A percentile compares a stretch with the other conserved stretches of the same genome.
These are phyloP conservation scores for Chromis chromis DNA, from an alignment of 2,797 vertebrate genomes.

Conservation along the genomic window DNA sequence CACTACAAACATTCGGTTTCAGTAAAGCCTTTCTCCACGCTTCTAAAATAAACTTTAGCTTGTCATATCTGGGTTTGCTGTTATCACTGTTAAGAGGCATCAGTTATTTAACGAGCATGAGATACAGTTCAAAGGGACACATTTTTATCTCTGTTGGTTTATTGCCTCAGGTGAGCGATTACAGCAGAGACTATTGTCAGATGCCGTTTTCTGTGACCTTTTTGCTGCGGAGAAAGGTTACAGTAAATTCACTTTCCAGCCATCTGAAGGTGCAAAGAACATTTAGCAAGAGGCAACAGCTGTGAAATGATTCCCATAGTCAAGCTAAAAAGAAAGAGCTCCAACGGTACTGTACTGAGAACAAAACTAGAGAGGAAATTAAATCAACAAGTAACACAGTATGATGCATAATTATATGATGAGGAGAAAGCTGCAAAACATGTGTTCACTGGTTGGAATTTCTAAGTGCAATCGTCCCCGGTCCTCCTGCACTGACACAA, in stretches of 20 bases:
- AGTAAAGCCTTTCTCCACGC: neutral
- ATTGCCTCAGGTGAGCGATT: conserved; percentile 25
- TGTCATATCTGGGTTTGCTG: neutral
- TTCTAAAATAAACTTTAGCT: conserved; percentile 5
- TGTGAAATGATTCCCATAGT: neutral
- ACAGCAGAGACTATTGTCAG: neutral
- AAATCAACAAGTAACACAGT: neutral
- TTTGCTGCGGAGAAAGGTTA: neutral
- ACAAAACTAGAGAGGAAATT: neutral
- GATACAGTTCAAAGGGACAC: conserved; percentile 16
- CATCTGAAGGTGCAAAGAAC: conserved; percentile 58
- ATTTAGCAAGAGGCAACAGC: neutral
- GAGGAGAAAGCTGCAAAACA: neutral
- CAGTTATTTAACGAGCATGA: neutral
- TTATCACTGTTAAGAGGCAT: neutral
- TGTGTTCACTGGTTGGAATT: no score
- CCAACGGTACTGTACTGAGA: neutral
- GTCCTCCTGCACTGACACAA: neutral
- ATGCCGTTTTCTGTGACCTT: conserved; percentile 3
- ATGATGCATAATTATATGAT: no score
- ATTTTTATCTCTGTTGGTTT: conserved; percentile 38
- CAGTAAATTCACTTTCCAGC: conserved; percentile 35
- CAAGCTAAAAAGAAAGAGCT: neutral
- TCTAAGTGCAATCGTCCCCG: no score
- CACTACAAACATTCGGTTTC: neutral